phyloP scores from a whole-genome alignment of 2,888 invertebrate species.

The Tipula helvola region DNA sequence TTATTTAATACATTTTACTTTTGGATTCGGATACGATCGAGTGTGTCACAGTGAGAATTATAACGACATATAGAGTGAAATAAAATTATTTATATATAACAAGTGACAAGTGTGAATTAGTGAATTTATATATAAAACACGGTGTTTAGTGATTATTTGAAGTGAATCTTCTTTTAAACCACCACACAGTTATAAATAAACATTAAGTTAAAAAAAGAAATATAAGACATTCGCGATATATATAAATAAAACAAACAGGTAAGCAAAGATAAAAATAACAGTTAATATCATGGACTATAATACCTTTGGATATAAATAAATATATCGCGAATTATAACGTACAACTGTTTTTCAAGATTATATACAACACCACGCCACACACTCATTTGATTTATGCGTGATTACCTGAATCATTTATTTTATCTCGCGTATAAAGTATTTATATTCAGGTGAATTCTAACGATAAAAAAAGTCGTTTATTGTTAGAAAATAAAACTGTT shows the following conservation, averaged over 20 bases:
- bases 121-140: background rate
- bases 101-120: background rate
- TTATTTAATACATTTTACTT: background rate
- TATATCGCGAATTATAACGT: background rate
- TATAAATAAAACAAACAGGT: background rate
- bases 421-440: background rate
- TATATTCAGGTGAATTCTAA: background rate
- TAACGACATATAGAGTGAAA: background rate
- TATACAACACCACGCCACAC: background rate
- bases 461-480: background rate
- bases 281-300: background rate
- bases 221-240: background rate
- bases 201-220: background rate
- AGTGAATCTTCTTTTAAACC: background rate
- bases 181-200: background rate
- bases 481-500: background rate
- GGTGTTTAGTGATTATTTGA: background rate
- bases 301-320: background rate
- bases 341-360: background rate
- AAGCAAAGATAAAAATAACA: constrained; percentile 4
- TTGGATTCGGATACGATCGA: background rate
- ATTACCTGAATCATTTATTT: constrained; percentile 1
- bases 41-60: background rate
- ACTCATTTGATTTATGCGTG: background rate
- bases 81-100: background rate